Evolutionary conservation across 2,797 vertebrate genomes (phyloP).

Genomic region (Synaphobranchus kaupii): DNA sequence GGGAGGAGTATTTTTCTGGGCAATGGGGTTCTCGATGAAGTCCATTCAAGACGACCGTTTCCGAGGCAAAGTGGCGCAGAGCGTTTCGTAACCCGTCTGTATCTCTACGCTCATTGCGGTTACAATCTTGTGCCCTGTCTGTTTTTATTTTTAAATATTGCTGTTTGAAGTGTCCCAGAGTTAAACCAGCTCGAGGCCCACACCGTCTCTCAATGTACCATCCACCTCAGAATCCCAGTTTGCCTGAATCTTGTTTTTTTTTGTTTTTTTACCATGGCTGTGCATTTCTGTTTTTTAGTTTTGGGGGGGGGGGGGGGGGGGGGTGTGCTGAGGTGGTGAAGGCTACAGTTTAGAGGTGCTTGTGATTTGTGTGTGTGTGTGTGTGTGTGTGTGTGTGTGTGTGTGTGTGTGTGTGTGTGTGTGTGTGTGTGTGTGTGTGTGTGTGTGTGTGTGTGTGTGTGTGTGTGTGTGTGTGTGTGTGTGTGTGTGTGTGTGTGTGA

Average conservation of each 20-base stretch:
- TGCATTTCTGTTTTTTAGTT: conserved; percentile 18
- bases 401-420: conserved; percentile 20
- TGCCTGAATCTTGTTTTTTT: neutral
- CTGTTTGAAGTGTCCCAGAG: neutral
- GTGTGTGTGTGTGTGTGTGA: conserved; percentile 22
- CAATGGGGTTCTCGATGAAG: neutral
- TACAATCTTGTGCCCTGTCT: neutral
- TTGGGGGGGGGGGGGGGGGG: neutral
- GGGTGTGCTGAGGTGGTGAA: neutral
- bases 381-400: conserved; percentile 25
- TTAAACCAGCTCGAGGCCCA: neutral
- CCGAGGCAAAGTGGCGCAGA: neutral
- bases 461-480: conserved; percentile 23
- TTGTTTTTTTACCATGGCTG: neutral
- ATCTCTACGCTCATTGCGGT: neutral
- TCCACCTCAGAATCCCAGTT: neutral
- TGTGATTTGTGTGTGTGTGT: conserved; percentile 27
- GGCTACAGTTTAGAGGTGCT: neutral
- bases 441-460: conserved; percentile 27
- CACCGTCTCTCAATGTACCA: neutral
- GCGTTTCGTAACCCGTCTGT: neutral
- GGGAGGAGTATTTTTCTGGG: neutral
- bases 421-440: conserved; percentile 24
- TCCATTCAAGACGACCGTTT: neutral
- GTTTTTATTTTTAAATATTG: conserved; percentile 6